Evolutionary conservation across 2,888 invertebrate genomes (phyloP).

Genomic region (Heterodera filipjevi): DNA sequence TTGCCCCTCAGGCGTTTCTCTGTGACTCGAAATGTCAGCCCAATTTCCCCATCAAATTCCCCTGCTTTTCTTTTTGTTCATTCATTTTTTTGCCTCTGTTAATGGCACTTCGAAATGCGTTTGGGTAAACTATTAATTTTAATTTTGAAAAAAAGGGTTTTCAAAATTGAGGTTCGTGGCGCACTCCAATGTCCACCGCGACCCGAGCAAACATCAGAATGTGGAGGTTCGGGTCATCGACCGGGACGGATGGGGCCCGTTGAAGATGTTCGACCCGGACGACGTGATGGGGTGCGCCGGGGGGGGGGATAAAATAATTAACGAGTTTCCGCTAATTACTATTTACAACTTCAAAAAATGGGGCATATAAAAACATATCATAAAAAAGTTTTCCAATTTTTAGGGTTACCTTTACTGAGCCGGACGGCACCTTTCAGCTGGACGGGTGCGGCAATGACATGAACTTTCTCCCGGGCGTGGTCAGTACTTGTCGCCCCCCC

Average conservation of each 20-base stretch:
- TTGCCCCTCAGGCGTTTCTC: background rate
- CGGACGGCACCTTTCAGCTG: conserved; percentile 60
- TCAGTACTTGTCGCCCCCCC: conserved; percentile 36
- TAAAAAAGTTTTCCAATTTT: background rate
- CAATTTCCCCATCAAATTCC: background rate
- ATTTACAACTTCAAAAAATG: too few species aligned
- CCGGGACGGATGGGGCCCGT: conserved; percentile 50
- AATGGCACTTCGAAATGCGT: conserved; percentile 52
- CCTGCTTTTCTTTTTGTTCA: background rate
- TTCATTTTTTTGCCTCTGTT: background rate
- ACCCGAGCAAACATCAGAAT: conserved; percentile 56
- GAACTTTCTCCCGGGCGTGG: conserved; percentile 62
- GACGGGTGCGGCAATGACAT: conserved; percentile 64
- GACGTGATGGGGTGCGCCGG: conserved; percentile 61
- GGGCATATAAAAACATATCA: too few species aligned
- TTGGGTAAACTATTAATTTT: conserved; percentile 40
- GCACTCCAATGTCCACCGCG: conserved; percentile 54
- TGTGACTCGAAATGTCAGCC: background rate
- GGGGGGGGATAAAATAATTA: conserved; percentile 7
- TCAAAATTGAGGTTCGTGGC: conserved; percentile 48
- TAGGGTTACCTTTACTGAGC: conserved; percentile 62
- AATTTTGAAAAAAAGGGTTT: background rate
- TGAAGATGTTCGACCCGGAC: conserved; percentile 60
- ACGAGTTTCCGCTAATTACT: too few species aligned
- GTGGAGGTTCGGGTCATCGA: conserved; percentile 63